Evolutionary conservation across 2,797 vertebrate species (phyloP).

Genomic region (Iguana delicatissima): DNA sequence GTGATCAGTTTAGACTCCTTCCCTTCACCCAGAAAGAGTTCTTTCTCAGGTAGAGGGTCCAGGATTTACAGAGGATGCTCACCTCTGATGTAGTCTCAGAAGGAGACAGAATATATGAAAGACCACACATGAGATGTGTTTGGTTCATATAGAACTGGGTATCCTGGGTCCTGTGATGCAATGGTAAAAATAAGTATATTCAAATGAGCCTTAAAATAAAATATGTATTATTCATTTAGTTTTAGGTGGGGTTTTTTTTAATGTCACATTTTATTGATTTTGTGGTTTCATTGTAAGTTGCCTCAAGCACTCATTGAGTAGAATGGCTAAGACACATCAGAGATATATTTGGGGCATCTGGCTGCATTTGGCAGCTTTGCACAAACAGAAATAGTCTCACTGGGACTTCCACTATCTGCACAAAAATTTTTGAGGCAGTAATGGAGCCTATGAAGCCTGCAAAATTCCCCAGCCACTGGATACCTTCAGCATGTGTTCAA

Average conservation of each 20-base stretch:
- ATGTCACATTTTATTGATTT: neutral
- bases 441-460: too few species aligned
- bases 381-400: neutral
- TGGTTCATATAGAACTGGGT: too few species aligned
- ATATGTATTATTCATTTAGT: neutral
- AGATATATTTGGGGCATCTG: neutral
- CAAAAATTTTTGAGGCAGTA: neutral
- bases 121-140: neutral
- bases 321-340: neutral
- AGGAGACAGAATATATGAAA: neutral
- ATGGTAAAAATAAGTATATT: neutral
- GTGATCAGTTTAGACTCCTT: too few species aligned
- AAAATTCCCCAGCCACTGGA: neutral
- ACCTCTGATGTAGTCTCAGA: too few species aligned
- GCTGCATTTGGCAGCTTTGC: too few species aligned
- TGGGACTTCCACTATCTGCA: neutral
- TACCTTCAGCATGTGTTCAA: neutral
- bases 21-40: too few species aligned
- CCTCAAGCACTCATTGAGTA: neutral
- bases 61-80: too few species aligned
- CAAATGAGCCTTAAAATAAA: neutral
- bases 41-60: too few species aligned
- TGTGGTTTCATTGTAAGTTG: neutral
- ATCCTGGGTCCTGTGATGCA: neutral
- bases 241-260: neutral